These are phyloP conservation scores for Mus pahari DNA, from an alignment of 2,113 vertebrate species.

Conservation along the genomic window DNA sequence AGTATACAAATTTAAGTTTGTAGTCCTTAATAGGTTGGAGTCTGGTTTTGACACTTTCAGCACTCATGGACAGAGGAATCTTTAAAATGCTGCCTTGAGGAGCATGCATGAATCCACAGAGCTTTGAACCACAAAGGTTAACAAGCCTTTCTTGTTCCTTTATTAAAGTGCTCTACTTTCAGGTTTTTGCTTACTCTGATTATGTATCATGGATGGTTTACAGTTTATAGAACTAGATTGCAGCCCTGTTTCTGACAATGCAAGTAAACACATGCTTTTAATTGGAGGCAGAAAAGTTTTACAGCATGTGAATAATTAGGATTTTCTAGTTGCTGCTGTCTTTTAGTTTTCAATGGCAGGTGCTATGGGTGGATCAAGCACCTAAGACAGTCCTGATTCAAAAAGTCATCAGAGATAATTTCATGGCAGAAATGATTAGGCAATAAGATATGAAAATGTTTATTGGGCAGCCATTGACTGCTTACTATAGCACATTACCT, in stretches of 20 bases:
- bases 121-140: neutral
- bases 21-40: neutral
- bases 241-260: no score
- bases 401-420: neutral
- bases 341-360: neutral
- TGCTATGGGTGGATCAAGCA: neutral
- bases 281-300: no score
- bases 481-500: neutral
- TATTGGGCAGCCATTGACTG: neutral
- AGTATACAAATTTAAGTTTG: neutral
- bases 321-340: neutral
- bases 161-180: no score
- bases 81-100: neutral
- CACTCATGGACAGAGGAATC: accelerated
- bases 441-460: neutral
- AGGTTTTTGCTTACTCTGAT: no score
- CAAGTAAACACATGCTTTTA: no score
- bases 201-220: no score
- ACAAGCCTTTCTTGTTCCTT: no score
- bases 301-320: no score
- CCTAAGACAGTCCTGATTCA: conserved; percentile 25
- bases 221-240: no score
- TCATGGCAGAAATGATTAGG: conserved; percentile 3
- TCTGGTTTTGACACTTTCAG: neutral
- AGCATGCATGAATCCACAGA: neutral